phyloP scores from a whole-genome alignment of 2,113 vertebrate species.

The Podarcis muralis region DNA sequence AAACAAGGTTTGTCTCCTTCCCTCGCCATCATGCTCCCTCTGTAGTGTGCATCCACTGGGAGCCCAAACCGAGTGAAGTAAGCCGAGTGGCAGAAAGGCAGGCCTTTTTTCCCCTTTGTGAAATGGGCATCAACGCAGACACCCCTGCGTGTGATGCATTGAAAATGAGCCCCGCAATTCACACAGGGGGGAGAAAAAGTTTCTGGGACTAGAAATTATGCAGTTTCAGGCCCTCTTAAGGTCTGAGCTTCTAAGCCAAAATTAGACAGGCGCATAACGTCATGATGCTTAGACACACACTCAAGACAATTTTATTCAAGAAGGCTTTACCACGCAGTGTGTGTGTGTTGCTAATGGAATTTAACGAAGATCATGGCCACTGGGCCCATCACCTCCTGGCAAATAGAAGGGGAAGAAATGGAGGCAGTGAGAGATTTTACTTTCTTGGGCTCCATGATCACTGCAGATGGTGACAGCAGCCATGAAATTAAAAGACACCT shows the following conservation, averaged over 20 bases:
- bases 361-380: too few relatives aligned
- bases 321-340: neutral
- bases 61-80: neutral
- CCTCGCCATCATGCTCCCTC: neutral
- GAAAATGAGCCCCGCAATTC: neutral
- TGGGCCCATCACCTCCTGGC: too few relatives aligned
- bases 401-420: too few relatives aligned
- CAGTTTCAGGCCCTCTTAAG: neutral
- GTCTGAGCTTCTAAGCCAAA: too few relatives aligned
- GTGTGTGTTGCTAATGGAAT: too few relatives aligned
- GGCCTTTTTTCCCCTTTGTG: neutral
- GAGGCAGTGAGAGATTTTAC: too few relatives aligned
- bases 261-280: too few relatives aligned
- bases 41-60: neutral
- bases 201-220: neutral
- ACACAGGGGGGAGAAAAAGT: neutral
- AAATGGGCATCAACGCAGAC: neutral
- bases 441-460: too few relatives aligned
- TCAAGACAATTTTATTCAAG: too few relatives aligned
- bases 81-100: neutral
- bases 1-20: constrained; percentile 8
- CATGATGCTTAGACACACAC: too few relatives aligned
- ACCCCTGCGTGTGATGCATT: neutral
- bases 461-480: too few relatives aligned
- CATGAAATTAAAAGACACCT: too few relatives aligned